Conservation (phyloP, 2,113 vertebrate genomes). For the Marmota flaviventris region DNA sequence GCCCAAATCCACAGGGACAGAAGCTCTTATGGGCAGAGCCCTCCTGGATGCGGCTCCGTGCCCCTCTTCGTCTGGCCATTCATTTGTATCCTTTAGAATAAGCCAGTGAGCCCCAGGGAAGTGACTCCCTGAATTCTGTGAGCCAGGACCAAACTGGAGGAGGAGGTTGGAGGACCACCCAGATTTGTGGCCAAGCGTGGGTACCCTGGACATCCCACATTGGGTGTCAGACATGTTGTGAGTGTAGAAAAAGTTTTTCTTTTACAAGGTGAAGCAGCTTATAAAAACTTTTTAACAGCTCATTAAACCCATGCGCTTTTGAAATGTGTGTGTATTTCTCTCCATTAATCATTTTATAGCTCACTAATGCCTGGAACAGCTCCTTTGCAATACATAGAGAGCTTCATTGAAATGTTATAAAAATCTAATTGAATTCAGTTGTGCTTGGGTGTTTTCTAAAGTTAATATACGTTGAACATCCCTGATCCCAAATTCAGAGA, state of each 20-base stretch:
- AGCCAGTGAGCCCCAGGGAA: background rate
- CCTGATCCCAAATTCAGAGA: background rate
- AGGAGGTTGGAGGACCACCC: background rate
- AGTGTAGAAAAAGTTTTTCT: background rate
- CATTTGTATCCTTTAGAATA: background rate
- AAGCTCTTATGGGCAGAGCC: background rate
- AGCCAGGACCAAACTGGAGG: background rate
- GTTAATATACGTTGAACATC: background rate
- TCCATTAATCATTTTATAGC: background rate
- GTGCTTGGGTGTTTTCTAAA: background rate
- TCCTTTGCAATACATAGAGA: background rate
- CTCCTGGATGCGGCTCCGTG: background rate
- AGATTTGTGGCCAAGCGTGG: background rate
- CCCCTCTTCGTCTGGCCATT: background rate
- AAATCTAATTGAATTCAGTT: background rate
- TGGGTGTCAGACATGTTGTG: background rate
- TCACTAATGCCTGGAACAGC: background rate
- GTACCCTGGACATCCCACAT: background rate
- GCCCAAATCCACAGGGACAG: background rate
- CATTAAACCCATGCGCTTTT: background rate
- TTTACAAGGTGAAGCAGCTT: background rate
- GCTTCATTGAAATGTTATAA: background rate
- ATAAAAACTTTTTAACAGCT: background rate
- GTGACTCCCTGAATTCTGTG: background rate
- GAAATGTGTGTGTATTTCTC: background rate